A percentile compares a stretch with the other conserved stretches of the same genome.
phyloP scores from a whole-genome alignment of 2,888 invertebrate species.

The Amorpha juglandis region DNA sequence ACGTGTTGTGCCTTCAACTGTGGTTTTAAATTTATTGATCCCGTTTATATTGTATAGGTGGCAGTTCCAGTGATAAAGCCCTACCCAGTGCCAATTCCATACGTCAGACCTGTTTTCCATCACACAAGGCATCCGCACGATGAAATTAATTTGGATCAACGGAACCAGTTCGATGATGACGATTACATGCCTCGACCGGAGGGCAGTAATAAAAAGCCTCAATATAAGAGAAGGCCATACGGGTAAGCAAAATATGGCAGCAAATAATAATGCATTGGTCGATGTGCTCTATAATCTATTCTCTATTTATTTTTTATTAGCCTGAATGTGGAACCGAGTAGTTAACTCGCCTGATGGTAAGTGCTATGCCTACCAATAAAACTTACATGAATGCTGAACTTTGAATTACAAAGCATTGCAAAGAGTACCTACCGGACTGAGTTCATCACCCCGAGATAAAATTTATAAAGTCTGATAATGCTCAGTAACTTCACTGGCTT shows the following conservation, averaged over 20 bases:
- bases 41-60: constrained; percentile 64
- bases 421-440: no score
- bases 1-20: background rate
- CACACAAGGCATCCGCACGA: constrained; percentile 67
- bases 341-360: no score
- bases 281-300: no score
- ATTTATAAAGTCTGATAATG: no score
- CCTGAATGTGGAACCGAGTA: no score
- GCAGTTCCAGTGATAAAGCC: constrained; percentile 90
- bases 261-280: background rate
- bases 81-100: constrained; percentile 88
- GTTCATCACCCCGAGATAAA: no score
- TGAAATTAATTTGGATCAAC: constrained; percentile 53
- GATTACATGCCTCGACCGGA: constrained; percentile 67
- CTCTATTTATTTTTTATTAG: no score
- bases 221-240: constrained; percentile 63
- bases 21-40: background rate
- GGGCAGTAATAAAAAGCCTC: constrained; percentile 52
- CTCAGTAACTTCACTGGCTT: no score
- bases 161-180: constrained; percentile 53
- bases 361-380: no score
- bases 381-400: no score
- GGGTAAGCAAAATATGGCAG: constrained; percentile 49
- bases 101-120: constrained; percentile 84
- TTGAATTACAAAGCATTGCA: no score